A percentile compares a stretch with the other conserved stretches of the same genome.
These are phyloP conservation scores for Nomia melanderi DNA, from an alignment of 1,140 invertebrate species.

Conservation along the genomic window DNA sequence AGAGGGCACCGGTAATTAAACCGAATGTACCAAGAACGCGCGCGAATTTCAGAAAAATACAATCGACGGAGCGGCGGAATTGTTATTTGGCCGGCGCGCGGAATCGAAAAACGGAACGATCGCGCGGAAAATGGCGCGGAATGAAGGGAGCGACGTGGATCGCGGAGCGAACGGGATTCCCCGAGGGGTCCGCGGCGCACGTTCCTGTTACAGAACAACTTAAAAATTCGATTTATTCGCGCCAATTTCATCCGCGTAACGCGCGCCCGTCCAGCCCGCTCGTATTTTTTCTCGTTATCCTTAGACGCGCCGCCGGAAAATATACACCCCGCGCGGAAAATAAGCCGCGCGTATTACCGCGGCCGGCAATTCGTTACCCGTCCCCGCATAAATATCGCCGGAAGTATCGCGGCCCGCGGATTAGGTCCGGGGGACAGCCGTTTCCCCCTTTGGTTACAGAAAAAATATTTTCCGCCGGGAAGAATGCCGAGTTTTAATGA, in stretches of 20 bases:
- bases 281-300: slow-evolving; percentile 23
- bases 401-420: slow-evolving; percentile 8
- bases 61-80: too few species aligned
- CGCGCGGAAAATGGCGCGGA: too few species aligned
- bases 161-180: too few species aligned
- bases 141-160: too few species aligned
- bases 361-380: slow-evolving; percentile 19
- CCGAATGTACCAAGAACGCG: too few species aligned
- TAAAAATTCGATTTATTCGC: slow-evolving; percentile 3
- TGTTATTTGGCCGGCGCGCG: too few species aligned
- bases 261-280: not conserved
- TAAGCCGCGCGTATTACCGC: slow-evolving; percentile 20
- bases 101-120: too few species aligned
- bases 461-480: not conserved
- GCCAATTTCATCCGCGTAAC: too few species aligned
- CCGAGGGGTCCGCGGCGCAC: too few species aligned
- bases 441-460: not conserved
- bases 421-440: not conserved
- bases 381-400: slow-evolving; percentile 6
- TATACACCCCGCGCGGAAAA: slow-evolving; percentile 1
- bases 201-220: not conserved
- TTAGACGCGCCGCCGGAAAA: slow-evolving; percentile 13
- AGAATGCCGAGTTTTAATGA: not conserved
- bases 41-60: too few species aligned
- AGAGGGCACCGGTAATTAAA: too few species aligned